phyloP scores from a whole-genome alignment of 1,140 invertebrate genomes.

The Gonatopus flavifemur region DNA sequence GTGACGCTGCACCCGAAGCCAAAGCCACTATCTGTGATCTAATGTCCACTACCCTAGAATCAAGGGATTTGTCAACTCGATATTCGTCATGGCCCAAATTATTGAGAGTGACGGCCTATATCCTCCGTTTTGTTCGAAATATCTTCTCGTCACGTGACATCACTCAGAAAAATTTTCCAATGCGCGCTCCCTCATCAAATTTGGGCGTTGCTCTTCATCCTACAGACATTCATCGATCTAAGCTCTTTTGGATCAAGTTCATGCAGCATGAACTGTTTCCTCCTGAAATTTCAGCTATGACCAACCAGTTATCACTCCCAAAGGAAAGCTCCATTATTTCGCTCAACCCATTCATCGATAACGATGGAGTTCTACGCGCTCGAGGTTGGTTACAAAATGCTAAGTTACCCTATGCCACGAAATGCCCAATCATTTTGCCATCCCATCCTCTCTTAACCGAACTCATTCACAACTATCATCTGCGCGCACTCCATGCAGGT shows the following conservation, averaged over 20 bases:
- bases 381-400: background rate
- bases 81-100: too few species aligned
- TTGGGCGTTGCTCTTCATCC: too few species aligned
- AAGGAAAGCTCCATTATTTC: background rate
- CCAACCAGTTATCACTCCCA: background rate
- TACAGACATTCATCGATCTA: too few species aligned
- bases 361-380: background rate
- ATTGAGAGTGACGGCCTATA: too few species aligned
- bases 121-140: too few species aligned
- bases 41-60: too few species aligned
- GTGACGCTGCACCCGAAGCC: too few species aligned
- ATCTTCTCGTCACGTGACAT: too few species aligned
- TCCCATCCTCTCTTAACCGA: background rate
- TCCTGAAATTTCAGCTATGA: background rate
- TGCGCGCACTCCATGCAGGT: constrained; percentile 18
- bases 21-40: too few species aligned
- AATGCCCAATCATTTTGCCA: background rate
- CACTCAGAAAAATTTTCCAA: too few species aligned
- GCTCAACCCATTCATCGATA: background rate
- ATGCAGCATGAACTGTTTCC: background rate
- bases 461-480: constrained; percentile 1
- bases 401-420: background rate
- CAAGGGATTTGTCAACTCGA: too few species aligned
- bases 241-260: background rate
- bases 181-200: too few species aligned